Conservation (phyloP, 2,797 vertebrate genomes). For the Sebastes aleutianus region DNA sequence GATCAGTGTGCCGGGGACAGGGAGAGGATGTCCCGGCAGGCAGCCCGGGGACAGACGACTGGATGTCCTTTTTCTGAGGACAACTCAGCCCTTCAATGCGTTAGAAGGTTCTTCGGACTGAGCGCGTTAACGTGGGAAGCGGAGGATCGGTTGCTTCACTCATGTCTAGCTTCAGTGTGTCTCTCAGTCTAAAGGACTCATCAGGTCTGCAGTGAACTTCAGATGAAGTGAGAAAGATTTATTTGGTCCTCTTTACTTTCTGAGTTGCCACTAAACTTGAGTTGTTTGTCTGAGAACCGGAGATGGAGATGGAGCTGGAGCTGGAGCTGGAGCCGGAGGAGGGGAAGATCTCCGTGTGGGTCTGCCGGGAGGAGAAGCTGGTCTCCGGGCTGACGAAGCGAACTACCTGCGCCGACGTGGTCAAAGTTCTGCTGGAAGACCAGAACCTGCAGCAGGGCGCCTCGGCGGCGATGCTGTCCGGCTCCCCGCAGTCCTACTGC, state of each 20-base stretch:
- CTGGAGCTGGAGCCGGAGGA: slow-evolving; percentile 87
- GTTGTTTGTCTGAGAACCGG: background rate
- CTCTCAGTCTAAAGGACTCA: too few species aligned
- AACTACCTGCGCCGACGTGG: slow-evolving; percentile 94
- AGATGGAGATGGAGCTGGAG: background rate
- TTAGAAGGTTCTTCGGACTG: background rate
- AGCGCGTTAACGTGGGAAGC: background rate
- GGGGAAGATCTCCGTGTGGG: slow-evolving; percentile 93
- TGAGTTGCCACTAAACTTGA: slow-evolving; percentile 11
- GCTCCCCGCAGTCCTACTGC: slow-evolving; percentile 89
- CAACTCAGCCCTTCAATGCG: background rate
- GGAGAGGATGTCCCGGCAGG: slow-evolving; percentile 24
- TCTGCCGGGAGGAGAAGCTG: slow-evolving; percentile 96
- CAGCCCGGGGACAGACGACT: background rate
- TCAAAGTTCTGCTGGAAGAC: slow-evolving; percentile 91
- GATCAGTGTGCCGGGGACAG: slow-evolving; percentile 3
- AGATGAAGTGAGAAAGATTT: background rate
- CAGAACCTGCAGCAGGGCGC: slow-evolving; percentile 81
- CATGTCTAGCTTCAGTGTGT: background rate
- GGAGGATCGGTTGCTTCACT: background rate
- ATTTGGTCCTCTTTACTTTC: background rate
- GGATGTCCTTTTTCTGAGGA: background rate
- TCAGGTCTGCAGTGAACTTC: background rate
- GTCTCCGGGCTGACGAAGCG: slow-evolving; percentile 91
- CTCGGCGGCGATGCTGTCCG: slow-evolving; percentile 84